phyloP scores from a whole-genome alignment of 1,140 invertebrate genomes.

The Drosophila albomicans region DNA sequence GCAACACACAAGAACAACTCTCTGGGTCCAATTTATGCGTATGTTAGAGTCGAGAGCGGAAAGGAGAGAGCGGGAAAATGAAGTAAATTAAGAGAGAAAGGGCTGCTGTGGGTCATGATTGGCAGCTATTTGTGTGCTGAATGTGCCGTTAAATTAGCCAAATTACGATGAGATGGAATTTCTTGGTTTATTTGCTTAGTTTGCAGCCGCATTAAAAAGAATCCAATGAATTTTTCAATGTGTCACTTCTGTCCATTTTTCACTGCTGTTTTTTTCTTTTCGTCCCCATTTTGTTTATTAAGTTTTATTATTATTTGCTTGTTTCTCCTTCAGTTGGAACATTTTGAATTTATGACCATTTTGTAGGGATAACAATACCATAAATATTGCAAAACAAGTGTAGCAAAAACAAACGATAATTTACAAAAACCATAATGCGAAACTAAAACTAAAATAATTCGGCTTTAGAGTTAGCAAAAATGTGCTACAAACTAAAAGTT shows the following conservation, averaged over 20 bases:
- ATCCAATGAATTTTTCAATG: constrained; percentile 43
- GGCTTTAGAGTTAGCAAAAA: background rate
- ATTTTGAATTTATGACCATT: constrained; percentile 24
- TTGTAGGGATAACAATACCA: background rate
- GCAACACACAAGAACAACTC: constrained; percentile 35
- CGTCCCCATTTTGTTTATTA: background rate
- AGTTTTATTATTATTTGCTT: background rate
- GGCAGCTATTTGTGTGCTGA: constrained; percentile 72
- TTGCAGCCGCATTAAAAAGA: background rate
- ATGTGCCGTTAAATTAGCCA: constrained; percentile 75
- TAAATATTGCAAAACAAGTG: background rate
- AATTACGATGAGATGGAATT: constrained; percentile 50
- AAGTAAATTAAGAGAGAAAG: constrained; percentile 33
- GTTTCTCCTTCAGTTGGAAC: background rate
- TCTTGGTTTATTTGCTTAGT: constrained; percentile 22
- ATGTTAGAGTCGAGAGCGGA: constrained; percentile 3
- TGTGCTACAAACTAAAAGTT: background rate
- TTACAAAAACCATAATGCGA: background rate
- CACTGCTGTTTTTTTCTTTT: background rate
- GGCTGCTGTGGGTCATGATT: constrained; percentile 46
- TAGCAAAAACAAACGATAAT: background rate
- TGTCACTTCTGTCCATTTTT: constrained; percentile 17
- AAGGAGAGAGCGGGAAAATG: constrained; percentile 5
- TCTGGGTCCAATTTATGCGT: constrained; percentile 58
- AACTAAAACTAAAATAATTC: background rate